Conservation (phyloP, 2,797 vertebrate genomes). For the Pygocentrus nattereri region DNA sequence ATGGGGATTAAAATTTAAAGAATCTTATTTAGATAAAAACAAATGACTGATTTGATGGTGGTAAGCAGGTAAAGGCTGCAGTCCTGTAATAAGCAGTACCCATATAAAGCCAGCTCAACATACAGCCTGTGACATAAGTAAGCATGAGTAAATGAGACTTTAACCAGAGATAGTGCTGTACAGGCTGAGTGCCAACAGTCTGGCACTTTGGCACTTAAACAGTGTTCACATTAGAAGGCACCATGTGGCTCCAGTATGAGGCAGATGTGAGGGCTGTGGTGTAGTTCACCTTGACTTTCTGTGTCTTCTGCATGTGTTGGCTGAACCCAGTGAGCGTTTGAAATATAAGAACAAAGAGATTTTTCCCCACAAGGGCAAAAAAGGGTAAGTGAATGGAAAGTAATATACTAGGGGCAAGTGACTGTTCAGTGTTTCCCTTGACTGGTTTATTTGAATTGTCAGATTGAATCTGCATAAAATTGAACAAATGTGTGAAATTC, state of each 20-base stretch:
- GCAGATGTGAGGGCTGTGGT: background rate
- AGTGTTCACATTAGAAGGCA: slow-evolving; percentile 14
- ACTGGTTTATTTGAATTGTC: no score
- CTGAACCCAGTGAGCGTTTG: background rate
- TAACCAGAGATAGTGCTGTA: background rate
- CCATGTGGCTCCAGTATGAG: background rate
- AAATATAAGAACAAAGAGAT: background rate
- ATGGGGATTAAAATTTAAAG: background rate
- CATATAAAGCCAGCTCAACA: background rate
- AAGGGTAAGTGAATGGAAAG: no score
- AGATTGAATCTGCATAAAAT: no score
- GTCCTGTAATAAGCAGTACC: background rate
- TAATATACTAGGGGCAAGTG: no score
- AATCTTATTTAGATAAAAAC: background rate
- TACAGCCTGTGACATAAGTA: slow-evolving; percentile 6
- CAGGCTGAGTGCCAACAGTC: background rate
- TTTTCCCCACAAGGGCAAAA: no score
- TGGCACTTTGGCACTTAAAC: slow-evolving; percentile 1
- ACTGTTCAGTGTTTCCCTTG: no score
- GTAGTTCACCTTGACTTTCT: background rate
- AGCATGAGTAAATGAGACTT: background rate
- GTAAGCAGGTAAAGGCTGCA: background rate
- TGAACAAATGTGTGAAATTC: no score
- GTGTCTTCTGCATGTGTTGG: background rate
- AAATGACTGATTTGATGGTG: background rate